A percentile compares a stretch with the other conserved stretches of the same genome.
Evolutionary conservation across 2,113 vertebrate genomes (phyloP).

Genomic region (Brachyistius frenatus): DNA sequence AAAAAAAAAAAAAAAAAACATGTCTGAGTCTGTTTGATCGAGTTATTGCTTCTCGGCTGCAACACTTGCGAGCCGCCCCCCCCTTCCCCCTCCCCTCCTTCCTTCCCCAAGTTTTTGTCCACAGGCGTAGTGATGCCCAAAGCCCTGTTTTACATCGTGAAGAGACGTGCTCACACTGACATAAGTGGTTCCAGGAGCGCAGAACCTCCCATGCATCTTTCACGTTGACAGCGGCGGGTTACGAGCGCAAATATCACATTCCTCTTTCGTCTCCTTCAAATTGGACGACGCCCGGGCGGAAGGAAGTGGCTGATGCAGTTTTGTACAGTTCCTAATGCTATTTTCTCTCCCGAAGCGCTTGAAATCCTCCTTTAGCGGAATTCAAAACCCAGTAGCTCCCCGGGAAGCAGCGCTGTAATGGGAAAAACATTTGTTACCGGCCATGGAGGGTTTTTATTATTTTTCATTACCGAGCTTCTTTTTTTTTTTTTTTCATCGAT

Average conservation of each 20-base stretch:
- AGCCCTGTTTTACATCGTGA: slow-evolving; percentile 37
- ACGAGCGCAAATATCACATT: slow-evolving; percentile 46
- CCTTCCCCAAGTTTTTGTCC: slow-evolving; percentile 4
- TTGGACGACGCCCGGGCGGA: slow-evolving; percentile 35
- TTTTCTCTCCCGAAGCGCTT: slow-evolving; percentile 6
- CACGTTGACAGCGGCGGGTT: slow-evolving; percentile 51
- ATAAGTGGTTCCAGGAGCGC: slow-evolving; percentile 42
- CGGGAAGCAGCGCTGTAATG: slow-evolving; percentile 42
- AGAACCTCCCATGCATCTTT: slow-evolving; percentile 53
- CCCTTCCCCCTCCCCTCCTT: not conserved
- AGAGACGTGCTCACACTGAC: slow-evolving; percentile 23
- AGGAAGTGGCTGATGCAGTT: slow-evolving; percentile 40
- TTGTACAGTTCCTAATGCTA: slow-evolving; percentile 37
- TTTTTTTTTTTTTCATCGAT: not conserved
- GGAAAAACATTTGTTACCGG: slow-evolving; percentile 44
- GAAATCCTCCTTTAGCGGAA: slow-evolving; percentile 19
- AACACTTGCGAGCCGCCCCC: slow-evolving; percentile 8
- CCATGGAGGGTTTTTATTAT: slow-evolving; percentile 47
- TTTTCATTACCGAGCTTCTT: slow-evolving; percentile 7
- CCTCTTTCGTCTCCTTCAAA: slow-evolving; percentile 51
- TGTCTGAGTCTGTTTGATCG: slow-evolving; percentile 44
- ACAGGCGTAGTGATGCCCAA: slow-evolving; percentile 40
- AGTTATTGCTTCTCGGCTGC: slow-evolving; percentile 27
- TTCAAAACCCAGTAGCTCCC: slow-evolving; percentile 35
- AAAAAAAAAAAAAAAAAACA: too few relatives aligned